Conservation (phyloP, 2,113 vertebrate genomes). For the Gallinago paraguaiae region DNA sequence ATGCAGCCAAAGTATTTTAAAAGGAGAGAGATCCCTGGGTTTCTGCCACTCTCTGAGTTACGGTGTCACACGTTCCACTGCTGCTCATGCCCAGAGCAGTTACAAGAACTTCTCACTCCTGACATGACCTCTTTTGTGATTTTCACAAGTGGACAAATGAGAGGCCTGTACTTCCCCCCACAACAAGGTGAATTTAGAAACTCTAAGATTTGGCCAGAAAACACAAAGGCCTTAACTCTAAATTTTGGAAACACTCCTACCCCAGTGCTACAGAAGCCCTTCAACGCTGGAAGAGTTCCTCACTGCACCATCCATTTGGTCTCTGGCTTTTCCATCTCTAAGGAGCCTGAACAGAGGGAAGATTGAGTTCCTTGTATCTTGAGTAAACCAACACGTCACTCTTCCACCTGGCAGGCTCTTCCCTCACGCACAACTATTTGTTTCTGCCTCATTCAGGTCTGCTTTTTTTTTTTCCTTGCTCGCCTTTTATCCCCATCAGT, state of each 20-base stretch:
- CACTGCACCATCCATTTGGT: background rate
- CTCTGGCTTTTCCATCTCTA: background rate
- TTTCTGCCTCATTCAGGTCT: background rate
- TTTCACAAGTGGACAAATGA: background rate
- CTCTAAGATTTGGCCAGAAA: background rate
- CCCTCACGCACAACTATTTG: background rate
- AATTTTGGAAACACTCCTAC: background rate
- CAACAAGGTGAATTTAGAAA: background rate
- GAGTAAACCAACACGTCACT: background rate
- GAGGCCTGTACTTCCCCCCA: background rate
- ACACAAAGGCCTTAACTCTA: background rate
- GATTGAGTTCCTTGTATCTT: background rate
- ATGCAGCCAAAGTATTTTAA: background rate
- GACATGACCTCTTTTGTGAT: background rate
- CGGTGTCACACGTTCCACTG: rapidly evolving
- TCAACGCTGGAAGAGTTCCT: background rate
- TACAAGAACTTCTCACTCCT: background rate
- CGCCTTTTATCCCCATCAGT: background rate
- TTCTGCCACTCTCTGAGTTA: background rate
- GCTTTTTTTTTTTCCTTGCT: background rate
- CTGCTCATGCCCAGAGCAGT: background rate
- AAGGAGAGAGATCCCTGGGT: background rate
- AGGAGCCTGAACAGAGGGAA: background rate
- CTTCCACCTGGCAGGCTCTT: background rate
- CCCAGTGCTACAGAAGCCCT: background rate